Base-by-base conservation (phyloP, 2,888 invertebrate species). In the Augochlorella aurata region DNA sequence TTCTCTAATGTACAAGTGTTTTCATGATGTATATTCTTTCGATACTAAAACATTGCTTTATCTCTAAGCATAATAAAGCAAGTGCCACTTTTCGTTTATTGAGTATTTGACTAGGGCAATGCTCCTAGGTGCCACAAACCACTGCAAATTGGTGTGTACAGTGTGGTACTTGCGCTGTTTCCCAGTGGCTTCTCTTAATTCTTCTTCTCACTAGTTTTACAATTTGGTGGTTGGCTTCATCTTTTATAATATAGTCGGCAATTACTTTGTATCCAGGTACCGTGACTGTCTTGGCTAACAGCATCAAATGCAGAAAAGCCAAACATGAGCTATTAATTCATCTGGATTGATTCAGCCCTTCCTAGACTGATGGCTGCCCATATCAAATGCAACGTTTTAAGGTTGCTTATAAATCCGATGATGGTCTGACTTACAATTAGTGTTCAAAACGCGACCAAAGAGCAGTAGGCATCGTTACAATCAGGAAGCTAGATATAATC, bases 401-500 rank as follows among this genome's bases (percentile, higher is more conserved):
- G 14, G 16, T 24, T 1, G 24, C 16, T 58, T 12, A 58, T 58
- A 24, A 58, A 24, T 58, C 24, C 24, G 14, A 58, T 16, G 58
- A 58, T 14, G 14, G 16, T 58, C 14, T 24, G 24, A 24, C 24
- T 58, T 24, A 38, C 38, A 38, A 38, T 38, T 38, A 16, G 58
- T 24, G 24, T 16, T 58, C 24, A 8, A 58, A 58, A 24, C 16
- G 58, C 24, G 58, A 58, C 58, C 58, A 24, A 58, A 58, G 9
- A 58, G 58, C 58, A 24, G 24, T 24, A 24, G 16, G 16, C 24
- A 58, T 24, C 24, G 2, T 8, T 58, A 16, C 21, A 58, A 58
- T 58, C 24, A 58, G 58, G 58, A 58, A 58, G 58, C 58, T 58
- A 24, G 24, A 58, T 8, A 58, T 58, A 21, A 58, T 58, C 58